Base-by-base conservation (phyloP, 2,888 invertebrate genomes). In the Melinopterus prodromus region DNA sequence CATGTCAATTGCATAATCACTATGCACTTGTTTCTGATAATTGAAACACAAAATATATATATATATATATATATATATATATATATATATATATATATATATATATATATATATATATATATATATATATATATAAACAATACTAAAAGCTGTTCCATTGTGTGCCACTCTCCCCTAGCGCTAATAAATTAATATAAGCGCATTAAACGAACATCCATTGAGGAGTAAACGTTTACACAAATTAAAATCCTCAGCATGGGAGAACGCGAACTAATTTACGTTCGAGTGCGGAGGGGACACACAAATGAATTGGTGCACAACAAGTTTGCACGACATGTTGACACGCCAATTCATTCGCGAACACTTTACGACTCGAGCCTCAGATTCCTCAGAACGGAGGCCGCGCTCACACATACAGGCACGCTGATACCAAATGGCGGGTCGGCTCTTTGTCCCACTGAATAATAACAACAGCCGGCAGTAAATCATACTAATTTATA, bases 341-440 rank as follows among this genome's bases (percentile, higher is more conserved):
- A 53, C 53, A 53, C 53, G 53, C 53, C 53, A 53, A 53, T 53
- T 53, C 53, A 53, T 53, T 53, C 53, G 53, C 53, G 53, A 53
- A 53, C 53, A 53, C 53, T 53, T 53, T 53, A 53, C 53, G 53
- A 53, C 53, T 53, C 53, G 53, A 53, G 53, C 53, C 9, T 53
- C 53, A 53, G 53, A 53, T 53, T 53, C 53, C 53, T 53, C 53
- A 53, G 53, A 12, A 53, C 53, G 5, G 53, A 53, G 53, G 53
- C 9, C 53, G 53, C 1, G 53, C 53, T 9, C 53, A 53, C 53
- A 53, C 9, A 53, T 7, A 53, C 53, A 53, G 53, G 53, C 53
- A 53, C 53, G 53, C 53, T 3, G 53, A 53, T 53, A 53, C 12
- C 53, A 53, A 53, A 53, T 53, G 53, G 53, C 53, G 53, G 53